phyloP scores from a whole-genome alignment of 2,113 vertebrate species.

The Passer montanus region DNA sequence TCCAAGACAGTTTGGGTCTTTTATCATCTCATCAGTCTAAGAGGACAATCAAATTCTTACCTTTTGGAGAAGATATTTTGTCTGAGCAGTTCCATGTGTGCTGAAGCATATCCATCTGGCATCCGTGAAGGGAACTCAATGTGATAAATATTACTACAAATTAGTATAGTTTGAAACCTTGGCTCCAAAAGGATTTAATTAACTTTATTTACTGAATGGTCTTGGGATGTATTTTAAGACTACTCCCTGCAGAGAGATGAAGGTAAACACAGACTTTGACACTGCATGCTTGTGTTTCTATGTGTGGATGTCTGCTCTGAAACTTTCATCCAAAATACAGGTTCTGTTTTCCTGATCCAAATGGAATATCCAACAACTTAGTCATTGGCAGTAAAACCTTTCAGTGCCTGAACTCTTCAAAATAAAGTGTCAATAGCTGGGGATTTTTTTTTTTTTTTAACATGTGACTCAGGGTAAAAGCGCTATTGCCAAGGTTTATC shows the following conservation, averaged over 20 bases:
- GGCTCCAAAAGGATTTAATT: slow-evolving; percentile 42
- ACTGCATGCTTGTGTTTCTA: background rate
- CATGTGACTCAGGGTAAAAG: slow-evolving; percentile 11
- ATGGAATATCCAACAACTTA: slow-evolving; percentile 13
- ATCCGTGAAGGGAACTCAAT: background rate
- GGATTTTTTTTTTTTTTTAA: background rate
- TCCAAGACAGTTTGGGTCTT: background rate
- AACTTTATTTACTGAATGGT: slow-evolving; percentile 30
- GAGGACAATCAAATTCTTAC: slow-evolving; percentile 14
- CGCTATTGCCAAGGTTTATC: slow-evolving; percentile 27
- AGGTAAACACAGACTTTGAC: slow-evolving; percentile 19
- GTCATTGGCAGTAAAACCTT: slow-evolving; percentile 41
- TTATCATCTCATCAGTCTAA: background rate
- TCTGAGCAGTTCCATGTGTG: slow-evolving; percentile 55
- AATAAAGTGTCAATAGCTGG: slow-evolving; percentile 17
- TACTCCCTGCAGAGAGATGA: slow-evolving; percentile 8
- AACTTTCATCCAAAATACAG: background rate
- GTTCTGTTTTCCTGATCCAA: slow-evolving; percentile 13
- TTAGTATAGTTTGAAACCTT: slow-evolving; percentile 24
- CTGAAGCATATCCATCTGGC: slow-evolving; percentile 43
- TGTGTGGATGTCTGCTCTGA: background rate
- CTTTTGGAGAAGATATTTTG: slow-evolving; percentile 53
- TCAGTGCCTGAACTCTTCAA: background rate
- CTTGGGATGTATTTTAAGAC: slow-evolving; percentile 29
- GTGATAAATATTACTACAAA: slow-evolving; percentile 51